A percentile compares a stretch with the other conserved stretches of the same genome.
Evolutionary conservation across 2,113 vertebrate species (phyloP).

Genomic region (Dendropsophus ebraccatus): DNA sequence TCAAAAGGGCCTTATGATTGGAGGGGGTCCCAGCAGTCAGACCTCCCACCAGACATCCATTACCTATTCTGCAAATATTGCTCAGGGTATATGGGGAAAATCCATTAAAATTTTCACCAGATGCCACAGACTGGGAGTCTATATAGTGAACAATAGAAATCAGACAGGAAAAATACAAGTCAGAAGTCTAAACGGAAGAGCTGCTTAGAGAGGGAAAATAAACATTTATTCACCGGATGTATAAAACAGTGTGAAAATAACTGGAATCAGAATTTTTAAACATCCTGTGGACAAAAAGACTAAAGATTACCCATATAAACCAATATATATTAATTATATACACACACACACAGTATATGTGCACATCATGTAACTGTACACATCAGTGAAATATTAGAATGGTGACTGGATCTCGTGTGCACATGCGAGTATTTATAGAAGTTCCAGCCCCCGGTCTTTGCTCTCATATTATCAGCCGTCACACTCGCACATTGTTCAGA

Average conservation of each 20-base stretch:
- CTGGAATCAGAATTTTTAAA: not conserved
- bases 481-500: conserved; percentile 3
- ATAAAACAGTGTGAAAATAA: not conserved
- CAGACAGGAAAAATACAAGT: not conserved
- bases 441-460: not conserved
- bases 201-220: not conserved
- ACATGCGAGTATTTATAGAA: not conserved
- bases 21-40: too few relatives aligned
- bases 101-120: too few relatives aligned
- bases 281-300: not conserved
- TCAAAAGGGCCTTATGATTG: too few relatives aligned
- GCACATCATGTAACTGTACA: not conserved
- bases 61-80: too few relatives aligned
- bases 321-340: not conserved
- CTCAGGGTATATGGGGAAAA: too few relatives aligned
- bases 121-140: too few relatives aligned
- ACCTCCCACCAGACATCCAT: too few relatives aligned
- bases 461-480: not conserved
- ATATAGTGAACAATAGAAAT: not conserved
- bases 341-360: not conserved
- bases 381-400: not conserved
- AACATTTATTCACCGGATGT: not conserved
- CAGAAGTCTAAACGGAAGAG: not conserved
- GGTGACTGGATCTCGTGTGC: not conserved
- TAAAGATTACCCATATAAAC: not conserved